Conservation (phyloP, 2,797 vertebrate species). For the Scolopax bukidnonensis region DNA sequence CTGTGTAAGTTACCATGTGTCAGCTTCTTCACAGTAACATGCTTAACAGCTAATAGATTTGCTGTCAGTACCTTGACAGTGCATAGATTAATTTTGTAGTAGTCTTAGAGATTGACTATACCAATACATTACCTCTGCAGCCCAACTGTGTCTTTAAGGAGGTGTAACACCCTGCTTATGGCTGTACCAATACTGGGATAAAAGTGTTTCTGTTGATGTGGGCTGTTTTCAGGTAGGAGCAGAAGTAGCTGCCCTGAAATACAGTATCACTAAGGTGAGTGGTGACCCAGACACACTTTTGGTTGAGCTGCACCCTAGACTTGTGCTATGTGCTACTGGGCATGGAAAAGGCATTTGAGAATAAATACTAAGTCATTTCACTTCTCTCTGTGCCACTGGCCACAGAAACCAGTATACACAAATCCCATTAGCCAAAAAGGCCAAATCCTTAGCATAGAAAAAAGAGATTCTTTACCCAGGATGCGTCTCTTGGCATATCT, state of each 20-base stretch:
- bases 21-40: background rate
- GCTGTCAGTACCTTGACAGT: background rate
- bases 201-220: background rate
- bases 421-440: background rate
- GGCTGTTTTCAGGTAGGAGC: background rate
- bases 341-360: background rate
- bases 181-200: accelerated
- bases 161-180: background rate
- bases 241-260: background rate
- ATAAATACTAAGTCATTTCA: background rate
- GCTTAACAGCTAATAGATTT: background rate
- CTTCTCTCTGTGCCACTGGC: background rate
- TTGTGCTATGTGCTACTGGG: background rate
- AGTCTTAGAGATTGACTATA: background rate
- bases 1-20: background rate
- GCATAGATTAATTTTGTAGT: background rate
- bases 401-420: background rate
- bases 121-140: background rate
- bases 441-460: background rate
- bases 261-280: background rate
- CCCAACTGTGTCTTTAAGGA: background rate
- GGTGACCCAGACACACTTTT: background rate
- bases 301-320: background rate
- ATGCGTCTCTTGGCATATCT: background rate
- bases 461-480: background rate